Evolutionary conservation across 2,113 vertebrate genomes (phyloP), one percentile per base, ranked within the genome.

Genomic region (Panthera leo): DNA sequence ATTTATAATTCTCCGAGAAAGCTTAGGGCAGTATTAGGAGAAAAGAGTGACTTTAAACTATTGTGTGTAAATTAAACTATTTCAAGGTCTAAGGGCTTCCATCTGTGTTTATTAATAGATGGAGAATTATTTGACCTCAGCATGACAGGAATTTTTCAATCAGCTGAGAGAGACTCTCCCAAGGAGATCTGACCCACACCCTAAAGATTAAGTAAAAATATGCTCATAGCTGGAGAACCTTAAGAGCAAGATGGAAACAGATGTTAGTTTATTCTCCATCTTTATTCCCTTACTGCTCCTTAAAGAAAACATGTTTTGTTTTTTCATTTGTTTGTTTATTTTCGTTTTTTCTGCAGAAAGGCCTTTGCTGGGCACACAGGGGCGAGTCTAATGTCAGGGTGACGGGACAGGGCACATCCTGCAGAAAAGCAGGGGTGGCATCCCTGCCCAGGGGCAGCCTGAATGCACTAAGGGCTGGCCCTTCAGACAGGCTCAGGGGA

Each of bases 391-490:
- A 51, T 2, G 51, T 94, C 84, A 92, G 90, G 36, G 87, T 58
- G 91, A 92, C 75, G 55, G 83, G 18, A 89, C 94, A 94, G 90
- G 65, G 73, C 1, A 2, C 98, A 94, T 97, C 97, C 93, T 95
- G 31, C 67, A 18, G 51, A 86, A 94, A 94, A 97, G 95, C 63
- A 0, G 96, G 95, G 96, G 70, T 79, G n/a, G 85, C 87, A 0
- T 98, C 98, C 92, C 97, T 98, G 97, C 93, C 75, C 89, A 48
- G 67, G 9, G 96, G 98, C 83, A 98, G 99, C 99, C 98, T 98
- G 99, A 99, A 99, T 99, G 99, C 99, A 99, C 99, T 99, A 85
- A 99, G 98, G 98, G 98, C 99, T 73, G 97, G 98, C 45, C 88
- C 96, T 93, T 45, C 82, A 6, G 95, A 97, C 99, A 99, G 98